Conservation (phyloP, 2,888 invertebrate species). For the Trimorus sp. region DNA sequence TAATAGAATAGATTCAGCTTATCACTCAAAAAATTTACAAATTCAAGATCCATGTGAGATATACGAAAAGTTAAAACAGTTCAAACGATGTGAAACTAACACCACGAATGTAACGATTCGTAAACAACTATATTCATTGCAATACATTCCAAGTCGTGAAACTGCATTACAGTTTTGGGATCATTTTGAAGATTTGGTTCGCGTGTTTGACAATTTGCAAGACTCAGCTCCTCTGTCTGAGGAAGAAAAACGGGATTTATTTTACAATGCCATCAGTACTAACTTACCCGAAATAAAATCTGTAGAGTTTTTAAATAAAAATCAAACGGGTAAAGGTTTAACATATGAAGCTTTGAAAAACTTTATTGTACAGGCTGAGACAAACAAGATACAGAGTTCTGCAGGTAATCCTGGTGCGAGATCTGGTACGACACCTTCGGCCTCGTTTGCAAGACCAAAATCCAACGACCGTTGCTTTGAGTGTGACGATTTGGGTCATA, state of each 20-base stretch:
- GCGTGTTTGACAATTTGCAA: neutral
- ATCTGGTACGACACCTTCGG: neutral
- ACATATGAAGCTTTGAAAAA: constrained; percentile 1
- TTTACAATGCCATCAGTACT: neutral
- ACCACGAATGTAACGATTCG: neutral
- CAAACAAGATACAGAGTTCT: neutral
- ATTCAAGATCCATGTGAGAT: neutral
- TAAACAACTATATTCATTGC: neutral
- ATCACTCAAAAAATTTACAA: neutral
- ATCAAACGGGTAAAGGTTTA: constrained; percentile 1
- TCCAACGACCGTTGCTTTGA: neutral
- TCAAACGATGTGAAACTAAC: neutral
- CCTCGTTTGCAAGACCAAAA: neutral
- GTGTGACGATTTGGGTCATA: neutral
- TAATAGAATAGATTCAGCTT: constrained; percentile 1
- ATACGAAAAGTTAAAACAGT: neutral
- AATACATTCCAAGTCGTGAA: neutral
- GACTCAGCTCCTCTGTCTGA: neutral
- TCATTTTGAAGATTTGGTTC: neutral
- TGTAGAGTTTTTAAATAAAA: neutral
- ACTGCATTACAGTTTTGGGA: constrained; percentile 7
- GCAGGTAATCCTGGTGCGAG: neutral
- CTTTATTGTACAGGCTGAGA: neutral
- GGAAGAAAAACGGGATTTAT: neutral
- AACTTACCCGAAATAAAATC: neutral